A percentile compares a stretch with the other conserved stretches of the same genome.
Evolutionary conservation across 2,113 vertebrate species (phyloP).

Genomic region (Petromus typicus): DNA sequence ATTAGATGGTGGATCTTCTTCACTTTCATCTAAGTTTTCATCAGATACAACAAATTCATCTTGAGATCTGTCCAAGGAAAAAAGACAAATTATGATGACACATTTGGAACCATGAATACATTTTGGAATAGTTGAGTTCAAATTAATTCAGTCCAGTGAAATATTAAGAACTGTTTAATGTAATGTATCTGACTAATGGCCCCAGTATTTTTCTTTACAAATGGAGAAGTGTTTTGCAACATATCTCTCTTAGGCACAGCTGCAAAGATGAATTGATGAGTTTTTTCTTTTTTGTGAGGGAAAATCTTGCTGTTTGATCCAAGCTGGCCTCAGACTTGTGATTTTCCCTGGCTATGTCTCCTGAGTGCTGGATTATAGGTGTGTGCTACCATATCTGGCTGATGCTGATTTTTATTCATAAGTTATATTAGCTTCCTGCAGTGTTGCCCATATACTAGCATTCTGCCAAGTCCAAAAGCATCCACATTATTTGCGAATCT

Average conservation of each 20-base stretch:
- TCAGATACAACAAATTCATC: slow-evolving; percentile 94
- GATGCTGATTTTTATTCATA: background rate
- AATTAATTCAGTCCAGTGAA: background rate
- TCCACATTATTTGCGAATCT: background rate
- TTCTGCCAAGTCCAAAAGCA: background rate
- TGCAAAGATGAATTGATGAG: background rate
- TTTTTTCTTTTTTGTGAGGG: background rate
- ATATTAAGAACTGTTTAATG: background rate
- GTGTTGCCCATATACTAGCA: background rate
- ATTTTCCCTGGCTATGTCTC: background rate
- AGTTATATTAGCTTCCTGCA: background rate
- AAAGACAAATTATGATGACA: background rate
- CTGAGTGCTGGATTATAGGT: background rate
- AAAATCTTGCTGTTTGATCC: background rate
- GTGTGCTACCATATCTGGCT: background rate
- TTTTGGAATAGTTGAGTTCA: slow-evolving; percentile 33
- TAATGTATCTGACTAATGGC: background rate
- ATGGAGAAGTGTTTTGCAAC: background rate
- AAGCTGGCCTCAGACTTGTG: background rate
- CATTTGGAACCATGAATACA: background rate
- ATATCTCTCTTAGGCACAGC: background rate
- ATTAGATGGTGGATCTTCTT: slow-evolving; percentile 89
- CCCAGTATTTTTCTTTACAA: background rate
- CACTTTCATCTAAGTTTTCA: slow-evolving; percentile 92
- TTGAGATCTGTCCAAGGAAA: slow-evolving; percentile 89